phyloP scores from a whole-genome alignment of 2,797 vertebrate genomes.

The Anas bahamensis region DNA sequence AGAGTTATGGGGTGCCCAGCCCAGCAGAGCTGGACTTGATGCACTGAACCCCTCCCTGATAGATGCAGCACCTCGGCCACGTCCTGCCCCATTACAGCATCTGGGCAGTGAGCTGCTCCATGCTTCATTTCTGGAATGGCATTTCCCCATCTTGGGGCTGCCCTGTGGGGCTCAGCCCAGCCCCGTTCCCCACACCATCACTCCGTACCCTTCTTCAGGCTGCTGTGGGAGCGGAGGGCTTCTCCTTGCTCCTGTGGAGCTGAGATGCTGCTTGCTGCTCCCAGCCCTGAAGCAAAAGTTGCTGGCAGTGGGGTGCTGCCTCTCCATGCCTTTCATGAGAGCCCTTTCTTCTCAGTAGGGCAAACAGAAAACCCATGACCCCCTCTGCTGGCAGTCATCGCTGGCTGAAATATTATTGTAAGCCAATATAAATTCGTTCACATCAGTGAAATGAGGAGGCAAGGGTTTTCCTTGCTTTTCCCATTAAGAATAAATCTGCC shows the following conservation, averaged over 20 bases:
- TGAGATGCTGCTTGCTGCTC: not conserved
- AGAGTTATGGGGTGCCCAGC: not conserved
- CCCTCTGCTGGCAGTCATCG: conserved; percentile 48
- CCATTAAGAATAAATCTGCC: conserved; percentile 22
- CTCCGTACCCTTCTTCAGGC: not conserved
- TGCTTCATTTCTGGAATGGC: not conserved
- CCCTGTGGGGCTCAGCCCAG: not conserved
- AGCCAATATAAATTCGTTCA: not conserved
- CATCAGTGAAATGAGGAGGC: conserved; percentile 6
- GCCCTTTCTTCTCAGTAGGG: not conserved
- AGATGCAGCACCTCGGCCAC: not conserved
- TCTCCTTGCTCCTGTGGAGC: not conserved
- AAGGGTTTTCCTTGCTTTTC: not conserved
- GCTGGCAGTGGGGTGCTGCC: not conserved
- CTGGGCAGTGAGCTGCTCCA: not conserved
- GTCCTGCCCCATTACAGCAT: fast-evolving
- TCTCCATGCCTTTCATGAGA: not conserved
- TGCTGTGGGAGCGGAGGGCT: not conserved
- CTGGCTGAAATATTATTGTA: not conserved
- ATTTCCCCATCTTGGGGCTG: not conserved
- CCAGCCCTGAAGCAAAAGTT: not conserved
- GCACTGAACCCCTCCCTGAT: not conserved
- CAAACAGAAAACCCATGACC: conserved; percentile 22
- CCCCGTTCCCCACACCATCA: fast-evolving
- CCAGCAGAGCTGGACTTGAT: not conserved